These are phyloP conservation scores for Loxodonta africana DNA, from an alignment of 2,113 vertebrate species.

Conservation along the genomic window DNA sequence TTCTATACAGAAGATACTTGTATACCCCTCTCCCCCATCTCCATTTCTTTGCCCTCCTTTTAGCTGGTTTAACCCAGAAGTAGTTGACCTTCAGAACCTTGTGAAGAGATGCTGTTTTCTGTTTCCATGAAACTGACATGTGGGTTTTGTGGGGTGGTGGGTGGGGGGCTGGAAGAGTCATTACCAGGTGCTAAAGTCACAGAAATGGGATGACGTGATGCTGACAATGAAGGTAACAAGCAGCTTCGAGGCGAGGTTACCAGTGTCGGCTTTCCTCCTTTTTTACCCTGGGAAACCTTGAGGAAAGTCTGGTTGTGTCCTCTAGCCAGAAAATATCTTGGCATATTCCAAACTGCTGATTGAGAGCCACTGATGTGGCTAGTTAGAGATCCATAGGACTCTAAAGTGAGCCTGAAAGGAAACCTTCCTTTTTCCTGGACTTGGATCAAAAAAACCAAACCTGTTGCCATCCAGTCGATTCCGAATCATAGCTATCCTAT, in stretches of 20 bases:
- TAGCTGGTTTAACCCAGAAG: not conserved
- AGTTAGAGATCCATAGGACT: not conserved
- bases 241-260: not conserved
- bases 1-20: not conserved
- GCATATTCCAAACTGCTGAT: not conserved
- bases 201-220: constrained; percentile 21
- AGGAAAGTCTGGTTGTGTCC: not conserved
- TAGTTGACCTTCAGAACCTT: constrained; percentile 49
- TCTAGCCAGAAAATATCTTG: not conserved
- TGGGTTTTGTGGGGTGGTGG: constrained; percentile 54
- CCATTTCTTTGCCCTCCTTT: constrained; percentile 32
- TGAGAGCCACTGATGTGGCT: not conserved
- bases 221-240: not conserved
- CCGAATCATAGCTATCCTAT: not conserved
- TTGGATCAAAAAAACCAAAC: not conserved
- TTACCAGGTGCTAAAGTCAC: constrained; percentile 56
- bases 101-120: constrained; percentile 60
- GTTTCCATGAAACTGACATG: constrained; percentile 70
- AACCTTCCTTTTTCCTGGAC: not conserved
- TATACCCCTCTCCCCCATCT: not conserved
- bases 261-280: not conserved
- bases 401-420: constrained; percentile 22
- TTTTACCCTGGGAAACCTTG: not conserved
- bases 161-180: not conserved
- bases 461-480: not conserved